Percentiles rank a stretch among this genome's conserved stretches.
Conservation (phyloP, 2,888 invertebrate species). For the Cactoblastis cactorum region DNA sequence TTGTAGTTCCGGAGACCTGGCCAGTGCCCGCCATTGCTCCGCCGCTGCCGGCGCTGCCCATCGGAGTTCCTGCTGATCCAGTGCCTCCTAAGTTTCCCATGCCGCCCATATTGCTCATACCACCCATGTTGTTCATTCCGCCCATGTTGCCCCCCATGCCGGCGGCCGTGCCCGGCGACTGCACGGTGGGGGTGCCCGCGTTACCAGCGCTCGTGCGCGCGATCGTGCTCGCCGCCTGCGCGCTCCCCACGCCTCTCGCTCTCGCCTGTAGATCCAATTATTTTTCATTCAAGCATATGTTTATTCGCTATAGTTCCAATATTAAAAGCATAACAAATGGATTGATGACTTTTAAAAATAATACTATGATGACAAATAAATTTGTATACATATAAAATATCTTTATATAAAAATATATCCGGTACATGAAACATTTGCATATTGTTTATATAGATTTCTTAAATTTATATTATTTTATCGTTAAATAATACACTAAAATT, state of each 20-base stretch:
- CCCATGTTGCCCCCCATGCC: conserved; percentile 18
- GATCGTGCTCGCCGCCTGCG: conserved; percentile 69
- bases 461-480: too few relatives aligned
- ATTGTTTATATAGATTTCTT: too few relatives aligned
- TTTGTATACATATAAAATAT: background rate
- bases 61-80: conserved; percentile 45
- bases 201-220: conserved; percentile 83
- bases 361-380: conserved; percentile 3
- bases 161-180: conserved; percentile 52
- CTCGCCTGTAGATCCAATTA: conserved; percentile 59
- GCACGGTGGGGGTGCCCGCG: conserved; percentile 63
- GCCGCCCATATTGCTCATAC: conserved; percentile 13
- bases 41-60: conserved; percentile 26
- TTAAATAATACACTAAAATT: too few relatives aligned
- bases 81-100: conserved; percentile 30
- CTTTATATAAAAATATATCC: conserved; percentile 5
- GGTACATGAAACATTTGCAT: background rate
- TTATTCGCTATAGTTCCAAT: background rate
- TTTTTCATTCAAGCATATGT: conserved; percentile 11
- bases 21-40: conserved; percentile 43
- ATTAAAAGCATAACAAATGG: background rate
- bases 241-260: conserved; percentile 76
- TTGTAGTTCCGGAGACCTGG: conserved; percentile 37
- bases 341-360: background rate
- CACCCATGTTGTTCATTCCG: conserved; percentile 22